Conservation (phyloP, 2,113 vertebrate species). For the Paedocypris sp. region DNA sequence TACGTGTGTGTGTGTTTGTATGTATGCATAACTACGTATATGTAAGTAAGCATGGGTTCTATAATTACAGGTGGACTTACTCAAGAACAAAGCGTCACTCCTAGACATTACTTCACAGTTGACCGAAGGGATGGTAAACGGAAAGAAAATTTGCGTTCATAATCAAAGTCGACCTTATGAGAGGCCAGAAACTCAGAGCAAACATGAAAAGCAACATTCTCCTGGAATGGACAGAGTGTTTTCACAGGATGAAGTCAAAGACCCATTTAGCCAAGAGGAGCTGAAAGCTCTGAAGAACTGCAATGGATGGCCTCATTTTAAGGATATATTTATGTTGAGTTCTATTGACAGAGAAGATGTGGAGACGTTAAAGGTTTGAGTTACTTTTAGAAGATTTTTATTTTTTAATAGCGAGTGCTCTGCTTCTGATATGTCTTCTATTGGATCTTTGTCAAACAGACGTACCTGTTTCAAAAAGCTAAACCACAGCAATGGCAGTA, state of each 20-base stretch:
- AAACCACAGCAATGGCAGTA: slow-evolving; percentile 80
- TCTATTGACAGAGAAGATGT: slow-evolving; percentile 72
- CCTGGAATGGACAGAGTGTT: neutral
- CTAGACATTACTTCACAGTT: slow-evolving; percentile 65
- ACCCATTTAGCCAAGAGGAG: slow-evolving; percentile 40
- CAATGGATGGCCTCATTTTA: slow-evolving; percentile 79
- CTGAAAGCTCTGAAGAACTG: slow-evolving; percentile 36
- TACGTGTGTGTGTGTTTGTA: too few species aligned
- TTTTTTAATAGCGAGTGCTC: neutral
- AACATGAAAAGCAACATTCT: neutral
- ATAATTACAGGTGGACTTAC: slow-evolving; percentile 68
- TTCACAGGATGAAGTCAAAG: neutral
- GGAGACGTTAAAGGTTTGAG: slow-evolving; percentile 73
- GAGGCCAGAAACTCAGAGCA: slow-evolving; percentile 20
- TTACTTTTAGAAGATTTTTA: neutral
- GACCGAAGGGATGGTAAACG: slow-evolving; percentile 77
- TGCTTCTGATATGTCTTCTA: neutral
- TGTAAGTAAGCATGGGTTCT: neutral
- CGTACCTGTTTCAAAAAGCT: slow-evolving; percentile 71
- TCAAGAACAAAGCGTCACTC: slow-evolving; percentile 70
- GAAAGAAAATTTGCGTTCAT: slow-evolving; percentile 49
- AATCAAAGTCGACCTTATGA: slow-evolving; percentile 28
- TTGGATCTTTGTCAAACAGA: slow-evolving; percentile 49
- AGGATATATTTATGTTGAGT: slow-evolving; percentile 91
- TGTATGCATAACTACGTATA: too few species aligned